Evolutionary conservation across 2,797 vertebrate genomes (phyloP).

Genomic region (Lithobates sylvaticus): DNA sequence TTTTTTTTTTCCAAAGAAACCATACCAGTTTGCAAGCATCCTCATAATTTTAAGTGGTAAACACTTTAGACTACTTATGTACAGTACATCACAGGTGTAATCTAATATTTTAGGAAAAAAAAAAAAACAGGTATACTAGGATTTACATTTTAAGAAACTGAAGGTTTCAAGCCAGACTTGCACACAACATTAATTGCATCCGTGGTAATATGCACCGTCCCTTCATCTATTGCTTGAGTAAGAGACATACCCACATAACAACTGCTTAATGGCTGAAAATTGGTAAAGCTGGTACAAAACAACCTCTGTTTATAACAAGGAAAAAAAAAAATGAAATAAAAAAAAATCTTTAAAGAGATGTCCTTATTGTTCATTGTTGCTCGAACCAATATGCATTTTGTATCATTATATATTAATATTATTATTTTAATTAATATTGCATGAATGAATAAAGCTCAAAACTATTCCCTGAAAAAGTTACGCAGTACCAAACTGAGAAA

Average conservation of each 20-base stretch:
- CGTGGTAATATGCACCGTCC: constrained; percentile 91
- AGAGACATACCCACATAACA: constrained; percentile 85
- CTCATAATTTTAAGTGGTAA: constrained; percentile 65
- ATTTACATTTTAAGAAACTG: constrained; percentile 78
- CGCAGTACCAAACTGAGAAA: constrained; percentile 82
- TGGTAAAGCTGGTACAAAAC: constrained; percentile 96
- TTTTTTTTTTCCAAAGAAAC: constrained; percentile 55
- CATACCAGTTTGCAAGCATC: constrained; percentile 70
- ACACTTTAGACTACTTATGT: constrained; percentile 67
- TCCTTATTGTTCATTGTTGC: constrained; percentile 82
- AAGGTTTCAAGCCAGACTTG: constrained; percentile 88
- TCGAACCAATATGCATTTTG: constrained; percentile 88
- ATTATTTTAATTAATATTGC: constrained; percentile 82
- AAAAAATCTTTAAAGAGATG: constrained; percentile 84
- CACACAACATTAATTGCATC: constrained; percentile 95
- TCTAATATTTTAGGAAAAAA: constrained; percentile 81
- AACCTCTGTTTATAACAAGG: constrained; percentile 88
- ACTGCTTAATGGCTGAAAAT: constrained; percentile 91
- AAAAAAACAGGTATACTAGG: constrained; percentile 84
- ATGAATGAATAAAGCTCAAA: constrained; percentile 91
- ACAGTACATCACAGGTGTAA: constrained; percentile 78
- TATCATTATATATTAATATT: constrained; percentile 60
- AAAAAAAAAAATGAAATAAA: constrained; percentile 80
- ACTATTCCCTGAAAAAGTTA: constrained; percentile 92
- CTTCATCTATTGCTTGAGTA: constrained; percentile 96